Base-by-base conservation (phyloP, 2,888 invertebrate genomes). In the Ametastegia equiseti region DNA sequence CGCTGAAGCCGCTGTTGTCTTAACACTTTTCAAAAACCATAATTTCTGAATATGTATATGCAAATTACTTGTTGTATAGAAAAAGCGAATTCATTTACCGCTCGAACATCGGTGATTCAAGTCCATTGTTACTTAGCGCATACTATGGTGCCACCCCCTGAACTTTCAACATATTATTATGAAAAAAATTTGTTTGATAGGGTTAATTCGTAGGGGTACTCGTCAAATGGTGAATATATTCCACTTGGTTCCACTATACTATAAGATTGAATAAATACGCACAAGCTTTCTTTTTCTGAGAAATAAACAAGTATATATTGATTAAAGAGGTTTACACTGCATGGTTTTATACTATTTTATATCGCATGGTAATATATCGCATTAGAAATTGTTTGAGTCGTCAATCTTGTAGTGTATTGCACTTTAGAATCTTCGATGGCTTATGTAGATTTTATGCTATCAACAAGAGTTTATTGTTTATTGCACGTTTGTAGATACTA, bases 251-350 rank as follows among this genome's bases (percentile, higher is more conserved):
- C 84, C 83, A 83, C 83, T 84, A 81, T 82, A 84, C 82, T 83
- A 50, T 47, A 67, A 82, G 50, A 80, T 50, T 65, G 80, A 80
- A 69, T 67, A 23, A 54, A 67, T 33, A 81, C 81, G 81, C 81
- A 86, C 88, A 90, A 90, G 90, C 91, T 91, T 90, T 90, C 84
- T 90, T 90, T 90, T 91, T 90, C 89, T 88, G 1, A 75, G 6
- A 39, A 78, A 57, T 60, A 15, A n/a, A 57, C 54, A 45, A 78
- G 60, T 27, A n/a, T 33, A 45, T 47, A 23, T 71, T 47, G 19
- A 36, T n/a, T 36, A 9, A 47, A 42, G 50, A 50, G 39, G n/a
- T 54, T 75, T 33, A 50, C 36, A 54, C 75, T 75, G 75, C 75
- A 75, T 75, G 75, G 36, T 75, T 75, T 71, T 71, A 27, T 33